A percentile compares a stretch with the other conserved stretches of the same genome.
These are phyloP conservation scores for Amblyjoppa fuscipennis DNA, from an alignment of 2,888 invertebrate species.

Conservation along the genomic window DNA sequence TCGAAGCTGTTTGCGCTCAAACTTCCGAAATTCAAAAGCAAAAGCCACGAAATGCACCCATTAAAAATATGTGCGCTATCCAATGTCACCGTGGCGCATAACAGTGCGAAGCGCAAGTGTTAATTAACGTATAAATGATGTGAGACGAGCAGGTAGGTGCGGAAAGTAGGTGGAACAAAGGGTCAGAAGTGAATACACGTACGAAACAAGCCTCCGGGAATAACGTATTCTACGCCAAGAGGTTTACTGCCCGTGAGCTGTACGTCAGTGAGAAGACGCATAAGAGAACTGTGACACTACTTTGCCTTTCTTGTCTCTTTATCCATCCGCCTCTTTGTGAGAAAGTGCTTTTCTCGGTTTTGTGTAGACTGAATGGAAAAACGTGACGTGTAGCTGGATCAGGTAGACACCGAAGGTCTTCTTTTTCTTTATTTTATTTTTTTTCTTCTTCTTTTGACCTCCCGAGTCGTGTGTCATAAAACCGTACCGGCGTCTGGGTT, in stretches of 20 bases:
- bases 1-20: not conserved
- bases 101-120: not conserved
- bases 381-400: not conserved
- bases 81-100: not conserved
- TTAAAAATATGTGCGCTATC: not conserved
- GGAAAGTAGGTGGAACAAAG: not conserved
- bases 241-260: constrained; percentile 12
- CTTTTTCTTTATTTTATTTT: not conserved
- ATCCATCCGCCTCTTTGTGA: not conserved
- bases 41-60: not conserved
- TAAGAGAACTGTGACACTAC: not conserved
- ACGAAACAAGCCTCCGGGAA: not conserved
- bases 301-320: not conserved
- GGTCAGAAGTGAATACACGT: not conserved
- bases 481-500: not conserved
- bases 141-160: not conserved
- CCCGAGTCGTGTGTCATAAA: constrained; percentile 17
- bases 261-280: not conserved
- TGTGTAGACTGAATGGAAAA: constrained; percentile 1
- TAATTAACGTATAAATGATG: constrained; percentile 18
- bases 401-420: constrained; percentile 4
- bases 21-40: not conserved
- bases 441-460: not conserved
- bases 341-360: constrained; percentile 29
- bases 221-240: constrained; percentile 13